Percentiles rank a stretch among this genome's conserved stretches.
These are phyloP conservation scores for Polyodon spathula DNA, from an alignment of 2,113 vertebrate genomes.

Conservation along the genomic window DNA sequence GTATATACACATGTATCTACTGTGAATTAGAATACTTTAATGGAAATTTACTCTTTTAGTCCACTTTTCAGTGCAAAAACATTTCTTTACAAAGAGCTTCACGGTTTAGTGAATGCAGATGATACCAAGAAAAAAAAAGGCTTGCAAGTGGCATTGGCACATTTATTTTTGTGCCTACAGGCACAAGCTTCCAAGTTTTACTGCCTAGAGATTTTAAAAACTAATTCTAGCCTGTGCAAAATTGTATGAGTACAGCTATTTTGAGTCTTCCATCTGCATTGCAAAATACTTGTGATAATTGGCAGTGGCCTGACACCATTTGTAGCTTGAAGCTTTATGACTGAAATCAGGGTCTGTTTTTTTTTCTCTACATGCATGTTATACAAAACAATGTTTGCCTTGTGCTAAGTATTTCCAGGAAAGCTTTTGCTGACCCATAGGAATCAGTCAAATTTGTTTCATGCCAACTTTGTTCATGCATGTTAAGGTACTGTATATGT, in stretches of 20 bases:
- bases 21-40: too few relatives aligned
- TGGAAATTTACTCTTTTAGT: background rate
- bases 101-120: background rate
- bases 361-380: too few relatives aligned
- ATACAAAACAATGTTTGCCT: too few relatives aligned
- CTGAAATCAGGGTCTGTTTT: conserved; percentile 23
- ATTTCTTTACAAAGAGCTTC: background rate
- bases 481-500: too few relatives aligned
- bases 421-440: background rate
- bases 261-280: conserved; percentile 34
- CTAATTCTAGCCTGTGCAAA: conserved; percentile 35
- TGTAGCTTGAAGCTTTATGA: conserved; percentile 16
- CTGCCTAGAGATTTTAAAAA: conserved; percentile 39
- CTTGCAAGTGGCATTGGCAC: conserved; percentile 15
- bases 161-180: conserved; percentile 38
- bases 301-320: conserved; percentile 20
- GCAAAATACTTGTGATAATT: conserved; percentile 37
- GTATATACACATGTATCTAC: too few relatives aligned
- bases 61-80: background rate
- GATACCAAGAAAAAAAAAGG: conserved; percentile 12
- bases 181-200: conserved; percentile 37
- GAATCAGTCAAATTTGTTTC: background rate
- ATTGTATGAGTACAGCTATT: conserved; percentile 25
- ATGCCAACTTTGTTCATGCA: too few relatives aligned
- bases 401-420: too few relatives aligned